Evolutionary conservation across 2,888 invertebrate genomes (phyloP).

Genomic region (Bimastos eiseni): DNA sequence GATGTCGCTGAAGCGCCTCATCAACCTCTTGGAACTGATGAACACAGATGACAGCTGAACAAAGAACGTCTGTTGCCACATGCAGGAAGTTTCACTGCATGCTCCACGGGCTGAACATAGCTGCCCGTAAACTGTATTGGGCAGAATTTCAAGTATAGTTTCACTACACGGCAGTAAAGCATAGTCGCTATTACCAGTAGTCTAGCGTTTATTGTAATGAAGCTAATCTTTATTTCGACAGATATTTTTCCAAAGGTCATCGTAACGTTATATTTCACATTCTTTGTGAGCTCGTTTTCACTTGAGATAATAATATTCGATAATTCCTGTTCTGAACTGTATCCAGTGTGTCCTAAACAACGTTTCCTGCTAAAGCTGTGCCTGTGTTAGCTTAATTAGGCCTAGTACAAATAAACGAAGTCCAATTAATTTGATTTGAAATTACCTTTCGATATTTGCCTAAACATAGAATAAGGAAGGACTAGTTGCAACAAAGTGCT

Average conservation of each 20-base stretch:
- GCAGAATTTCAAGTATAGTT: not conserved
- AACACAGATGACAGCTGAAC: not conserved
- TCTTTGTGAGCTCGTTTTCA: no score
- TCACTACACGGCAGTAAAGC: not conserved
- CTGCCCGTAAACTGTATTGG: not conserved
- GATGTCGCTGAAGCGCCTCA: not conserved
- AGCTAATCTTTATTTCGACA: slow-evolving; percentile 2
- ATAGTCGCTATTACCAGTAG: not conserved
- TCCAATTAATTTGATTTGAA: no score
- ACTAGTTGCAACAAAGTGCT: not conserved
- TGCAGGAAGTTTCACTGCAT: not conserved
- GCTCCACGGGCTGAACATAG: not conserved
- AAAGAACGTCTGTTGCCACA: no score
- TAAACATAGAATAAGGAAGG: not conserved
- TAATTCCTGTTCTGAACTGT: no score
- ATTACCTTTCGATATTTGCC: not conserved
- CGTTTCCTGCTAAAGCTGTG: no score
- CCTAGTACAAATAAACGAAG: no score
- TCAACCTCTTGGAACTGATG: not conserved
- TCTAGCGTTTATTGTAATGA: not conserved
- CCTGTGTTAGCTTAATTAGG: no score
- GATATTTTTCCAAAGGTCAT: no score
- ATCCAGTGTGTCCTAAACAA: no score
- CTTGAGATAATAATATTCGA: no score
- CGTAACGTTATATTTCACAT: no score